These are phyloP conservation scores for Epinephelus awoara DNA, from an alignment of 2,797 vertebrate species.

Conservation along the genomic window DNA sequence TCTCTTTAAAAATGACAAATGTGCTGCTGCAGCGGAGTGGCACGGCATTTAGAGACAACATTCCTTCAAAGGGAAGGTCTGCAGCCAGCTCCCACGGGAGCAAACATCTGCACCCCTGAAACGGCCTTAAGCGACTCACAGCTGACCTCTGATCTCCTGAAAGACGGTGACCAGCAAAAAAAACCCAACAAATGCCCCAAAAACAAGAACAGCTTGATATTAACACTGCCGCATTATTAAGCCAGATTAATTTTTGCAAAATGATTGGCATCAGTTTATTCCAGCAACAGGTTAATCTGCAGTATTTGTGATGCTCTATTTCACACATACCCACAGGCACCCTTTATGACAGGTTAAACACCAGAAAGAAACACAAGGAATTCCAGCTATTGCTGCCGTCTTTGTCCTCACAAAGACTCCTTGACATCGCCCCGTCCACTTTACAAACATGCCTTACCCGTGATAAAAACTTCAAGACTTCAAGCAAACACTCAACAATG, in stretches of 20 bases:
- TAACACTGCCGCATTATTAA: not conserved
- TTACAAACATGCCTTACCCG: conserved; percentile 53
- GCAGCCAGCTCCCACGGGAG: conserved; percentile 14
- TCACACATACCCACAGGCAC: not conserved
- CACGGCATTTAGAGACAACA: conserved; percentile 2
- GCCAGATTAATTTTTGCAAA: not conserved
- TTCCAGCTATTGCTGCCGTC: conserved; percentile 43
- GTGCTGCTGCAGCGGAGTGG: not conserved
- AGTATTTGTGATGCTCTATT: not conserved
- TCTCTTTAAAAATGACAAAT: conserved; percentile 8
- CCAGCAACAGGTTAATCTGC: not conserved
- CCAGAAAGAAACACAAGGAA: conserved; percentile 40
- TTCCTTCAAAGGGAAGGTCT: conserved; percentile 38
- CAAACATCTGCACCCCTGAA: conserved; percentile 35
- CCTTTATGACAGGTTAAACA: conserved; percentile 43
- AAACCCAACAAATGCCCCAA: not conserved
- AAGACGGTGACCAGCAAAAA: not conserved
- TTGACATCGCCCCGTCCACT: conserved; percentile 37
- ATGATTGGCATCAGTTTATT: not conserved
- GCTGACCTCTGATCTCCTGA: conserved; percentile 23
- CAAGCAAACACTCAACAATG: conserved; percentile 66
- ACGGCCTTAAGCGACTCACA: not conserved
- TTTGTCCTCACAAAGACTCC: conserved; percentile 39
- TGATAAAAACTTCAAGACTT: conserved; percentile 56
- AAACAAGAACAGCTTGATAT: not conserved